Base-by-base conservation (phyloP, 1,140 invertebrate species). In the Anastrepha obliqua region DNA sequence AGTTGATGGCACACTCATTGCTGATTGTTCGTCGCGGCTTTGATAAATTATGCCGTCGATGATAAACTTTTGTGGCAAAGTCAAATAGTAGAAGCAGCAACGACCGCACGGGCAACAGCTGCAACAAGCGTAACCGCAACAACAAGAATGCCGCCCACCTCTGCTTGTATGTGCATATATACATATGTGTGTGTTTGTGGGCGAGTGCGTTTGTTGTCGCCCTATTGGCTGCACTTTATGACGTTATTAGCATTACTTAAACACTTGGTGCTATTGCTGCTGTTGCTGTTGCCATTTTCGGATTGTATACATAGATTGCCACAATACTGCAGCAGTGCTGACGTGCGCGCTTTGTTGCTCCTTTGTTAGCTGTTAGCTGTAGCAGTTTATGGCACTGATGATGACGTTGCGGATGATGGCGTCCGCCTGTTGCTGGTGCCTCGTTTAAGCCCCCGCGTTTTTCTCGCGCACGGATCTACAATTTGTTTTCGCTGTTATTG, bases 31-130 rank as follows among this genome's bases (percentile, higher is more conserved):
- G 74, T 81, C 13, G 67, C 67, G 9, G 47, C 74, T 55, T 81
- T 81, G 74, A 81, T 81, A 81, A 81, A 81, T 81, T 81, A 81
- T 81, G 20, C 47, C 47, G 74, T 55, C 74, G 74, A 8, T 81
- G 74, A 81, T 81, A 81, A 81, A 81, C 47, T 81, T 20, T 81
- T 55, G 47, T 81, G 74, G 74, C 74, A 81, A 81, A 81, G 74
- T 55, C 74, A 81, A 81, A 81, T 81, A 55, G 47, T 81, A 17
- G 44, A 81, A 81, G n/a, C 17, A 55, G 44, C 74, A 55, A 81
- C 74, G n/a, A 47, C 39, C 39, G 65, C 65, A 51, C 44, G 51
- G 13, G 60, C 74, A 78, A 55, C 44, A 17, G 60, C 60, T 17
- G 60, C 4, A 62, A 62, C 60, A 17, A 17, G 13, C 60, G 13